These are phyloP conservation scores for Genyomyrus donnyi DNA, from an alignment of 2,113 vertebrate species.

Conservation along the genomic window DNA sequence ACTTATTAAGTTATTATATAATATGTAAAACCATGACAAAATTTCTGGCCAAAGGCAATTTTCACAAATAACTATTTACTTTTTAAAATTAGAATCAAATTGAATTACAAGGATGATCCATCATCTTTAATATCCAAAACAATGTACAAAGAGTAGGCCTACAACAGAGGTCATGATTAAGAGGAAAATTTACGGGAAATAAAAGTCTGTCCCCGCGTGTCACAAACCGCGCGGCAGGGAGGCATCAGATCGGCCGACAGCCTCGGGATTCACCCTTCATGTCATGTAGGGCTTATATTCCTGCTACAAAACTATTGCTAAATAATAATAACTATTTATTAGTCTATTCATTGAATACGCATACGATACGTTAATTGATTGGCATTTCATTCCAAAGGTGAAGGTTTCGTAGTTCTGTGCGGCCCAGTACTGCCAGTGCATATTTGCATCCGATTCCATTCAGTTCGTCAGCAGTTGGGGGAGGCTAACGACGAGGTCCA, in stretches of 20 bases:
- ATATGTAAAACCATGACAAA: neutral
- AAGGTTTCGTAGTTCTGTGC: neutral
- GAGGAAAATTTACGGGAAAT: neutral
- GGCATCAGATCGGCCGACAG: neutral
- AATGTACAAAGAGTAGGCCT: neutral
- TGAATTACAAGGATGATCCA: neutral
- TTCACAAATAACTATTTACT: neutral
- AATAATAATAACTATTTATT: too few species aligned
- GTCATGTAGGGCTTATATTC: neutral
- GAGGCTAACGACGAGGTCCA: neutral
- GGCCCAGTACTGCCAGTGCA: neutral
- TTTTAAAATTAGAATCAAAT: neutral
- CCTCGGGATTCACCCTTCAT: neutral
- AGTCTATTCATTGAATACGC: neutral
- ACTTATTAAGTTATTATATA: neutral
- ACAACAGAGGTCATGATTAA: neutral
- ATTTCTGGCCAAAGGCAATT: neutral
- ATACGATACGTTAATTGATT: neutral
- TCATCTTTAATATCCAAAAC: neutral
- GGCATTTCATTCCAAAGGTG: neutral
- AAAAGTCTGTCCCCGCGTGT: neutral
- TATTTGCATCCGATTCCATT: neutral
- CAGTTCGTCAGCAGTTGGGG: neutral
- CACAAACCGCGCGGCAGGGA: neutral
- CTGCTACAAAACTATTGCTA: neutral